Percentiles rank a stretch among this genome's conserved stretches.
Conservation (phyloP, 2,888 invertebrate genomes). For the Gibbula magus region DNA sequence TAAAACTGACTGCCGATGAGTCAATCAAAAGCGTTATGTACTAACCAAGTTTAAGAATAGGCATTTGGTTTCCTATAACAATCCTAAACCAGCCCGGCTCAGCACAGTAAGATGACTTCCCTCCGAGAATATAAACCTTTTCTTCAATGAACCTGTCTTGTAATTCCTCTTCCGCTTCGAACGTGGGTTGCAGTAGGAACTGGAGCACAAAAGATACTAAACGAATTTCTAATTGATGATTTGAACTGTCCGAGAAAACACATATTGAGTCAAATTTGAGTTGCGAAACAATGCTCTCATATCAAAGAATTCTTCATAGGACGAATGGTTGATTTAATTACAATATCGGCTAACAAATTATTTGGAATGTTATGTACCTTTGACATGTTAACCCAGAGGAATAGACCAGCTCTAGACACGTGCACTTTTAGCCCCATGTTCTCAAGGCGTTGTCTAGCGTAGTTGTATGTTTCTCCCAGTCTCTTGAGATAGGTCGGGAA, state of each 20-base stretch:
- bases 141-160: conserved; percentile 40
- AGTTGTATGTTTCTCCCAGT: conserved; percentile 28
- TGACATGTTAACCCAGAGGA: conserved; percentile 59
- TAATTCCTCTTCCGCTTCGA: conserved; percentile 41
- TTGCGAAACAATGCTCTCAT: no score
- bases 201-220: not conserved
- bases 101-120: conserved; percentile 51
- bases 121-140: conserved; percentile 63
- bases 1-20: no score
- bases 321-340: no score
- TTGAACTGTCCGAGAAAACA: not conserved
- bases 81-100: conserved; percentile 69
- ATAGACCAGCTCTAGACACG: conserved; percentile 53
- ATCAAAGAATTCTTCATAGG: not conserved
- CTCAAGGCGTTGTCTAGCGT: conserved; percentile 33
- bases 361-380: no score
- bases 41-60: conserved; percentile 60
- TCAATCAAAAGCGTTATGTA: not conserved
- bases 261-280: not conserved
- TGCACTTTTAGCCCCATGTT: conserved; percentile 48
- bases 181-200: conserved; percentile 38
- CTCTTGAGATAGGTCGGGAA: conserved; percentile 41
- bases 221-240: not conserved
- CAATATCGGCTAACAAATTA: no score
- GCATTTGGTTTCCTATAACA: conserved; percentile 55